These are phyloP conservation scores for Halesus radiatus DNA, from an alignment of 1,140 invertebrate species.

Conservation along the genomic window DNA sequence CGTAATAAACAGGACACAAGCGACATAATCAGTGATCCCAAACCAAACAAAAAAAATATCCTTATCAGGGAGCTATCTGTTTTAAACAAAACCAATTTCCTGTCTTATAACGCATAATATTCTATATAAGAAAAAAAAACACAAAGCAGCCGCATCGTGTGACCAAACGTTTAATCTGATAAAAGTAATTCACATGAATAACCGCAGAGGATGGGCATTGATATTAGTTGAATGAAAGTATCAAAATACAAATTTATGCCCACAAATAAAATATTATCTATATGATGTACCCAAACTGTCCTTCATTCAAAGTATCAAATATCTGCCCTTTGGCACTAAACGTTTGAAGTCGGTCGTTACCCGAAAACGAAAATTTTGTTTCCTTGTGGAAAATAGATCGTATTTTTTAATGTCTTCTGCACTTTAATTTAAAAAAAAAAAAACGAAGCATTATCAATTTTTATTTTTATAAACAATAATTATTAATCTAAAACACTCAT, in stretches of 20 bases:
- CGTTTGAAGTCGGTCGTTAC: background rate
- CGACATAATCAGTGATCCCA: too few species aligned
- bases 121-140: constrained; percentile 15
- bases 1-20: too few species aligned
- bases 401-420: too few species aligned
- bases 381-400: background rate
- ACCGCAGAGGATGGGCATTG: constrained; percentile 20
- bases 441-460: too few species aligned
- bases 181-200: constrained; percentile 17
- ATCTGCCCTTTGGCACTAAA: background rate
- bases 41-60: background rate
- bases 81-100: constrained; percentile 9
- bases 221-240: constrained; percentile 29
- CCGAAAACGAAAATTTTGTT: background rate
- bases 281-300: background rate
- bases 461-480: too few species aligned
- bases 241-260: constrained; percentile 14
- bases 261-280: background rate
- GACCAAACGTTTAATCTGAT: constrained; percentile 17
- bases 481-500: too few species aligned
- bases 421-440: too few species aligned
- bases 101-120: constrained; percentile 22
- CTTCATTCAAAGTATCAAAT: constrained; percentile 37
- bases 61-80: constrained; percentile 1
- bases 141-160: background rate